A percentile compares a stretch with the other conserved stretches of the same genome.
Evolutionary conservation across 2,113 vertebrate genomes (phyloP).

Genomic region (Mugil cephalus): DNA sequence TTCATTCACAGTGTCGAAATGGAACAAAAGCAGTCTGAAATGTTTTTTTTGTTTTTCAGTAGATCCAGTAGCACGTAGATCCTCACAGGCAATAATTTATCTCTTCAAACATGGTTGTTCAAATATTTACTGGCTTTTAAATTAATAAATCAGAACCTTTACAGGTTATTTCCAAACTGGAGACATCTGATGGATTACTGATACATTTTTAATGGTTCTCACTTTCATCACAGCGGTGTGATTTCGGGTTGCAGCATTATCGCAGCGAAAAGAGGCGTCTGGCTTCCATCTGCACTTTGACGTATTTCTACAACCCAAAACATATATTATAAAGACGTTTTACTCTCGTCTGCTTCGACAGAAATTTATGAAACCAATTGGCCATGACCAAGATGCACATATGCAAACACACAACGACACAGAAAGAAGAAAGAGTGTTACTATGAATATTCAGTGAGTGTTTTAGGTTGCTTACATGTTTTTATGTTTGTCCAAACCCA

Average conservation of each 20-base stretch:
- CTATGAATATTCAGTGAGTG: neutral
- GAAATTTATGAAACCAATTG: conserved; percentile 24
- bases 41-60: conserved; percentile 1
- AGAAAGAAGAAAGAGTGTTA: neutral
- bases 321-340: conserved; percentile 51
- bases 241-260: conserved; percentile 29
- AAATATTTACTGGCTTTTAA: conserved; percentile 45
- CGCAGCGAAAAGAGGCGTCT: conserved; percentile 42
- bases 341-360: conserved; percentile 30
- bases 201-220: conserved; percentile 47
- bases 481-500: conserved; percentile 8
- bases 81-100: conserved; percentile 4
- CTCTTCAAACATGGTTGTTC: conserved; percentile 13
- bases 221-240: conserved; percentile 40
- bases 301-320: conserved; percentile 63
- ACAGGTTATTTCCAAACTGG: conserved; percentile 50
- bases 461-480: conserved; percentile 43
- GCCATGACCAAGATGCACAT: neutral
- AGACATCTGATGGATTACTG: conserved; percentile 45
- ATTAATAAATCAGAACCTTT: conserved; percentile 55
- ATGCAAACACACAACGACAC: conserved; percentile 1
- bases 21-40: neutral
- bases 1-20: conserved; percentile 8
- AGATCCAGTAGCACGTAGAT: conserved; percentile 15
- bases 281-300: conserved; percentile 60